phyloP scores from a whole-genome alignment of 2,888 invertebrate species.

The Spatulosminthurus flaviceps region DNA sequence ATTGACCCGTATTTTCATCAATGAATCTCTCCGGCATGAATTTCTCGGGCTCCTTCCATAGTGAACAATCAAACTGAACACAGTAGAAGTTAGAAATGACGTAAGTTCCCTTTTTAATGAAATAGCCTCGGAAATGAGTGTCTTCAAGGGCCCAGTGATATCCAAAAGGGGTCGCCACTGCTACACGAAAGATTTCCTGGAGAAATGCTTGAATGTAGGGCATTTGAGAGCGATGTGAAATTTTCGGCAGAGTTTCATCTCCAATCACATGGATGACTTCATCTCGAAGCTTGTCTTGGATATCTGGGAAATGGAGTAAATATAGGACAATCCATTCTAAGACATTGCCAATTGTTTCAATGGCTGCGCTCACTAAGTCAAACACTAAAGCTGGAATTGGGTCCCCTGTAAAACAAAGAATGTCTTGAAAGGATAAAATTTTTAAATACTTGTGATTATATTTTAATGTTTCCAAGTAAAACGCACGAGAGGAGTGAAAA shows the following conservation, averaged over 20 bases:
- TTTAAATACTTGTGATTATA: no score
- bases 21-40: neutral
- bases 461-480: no score
- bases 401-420: no score
- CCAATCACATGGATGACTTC: neutral
- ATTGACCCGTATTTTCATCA: neutral
- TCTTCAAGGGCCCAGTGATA: neutral
- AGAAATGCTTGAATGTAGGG: neutral
- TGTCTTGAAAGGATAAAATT: no score
- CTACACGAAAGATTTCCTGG: neutral
- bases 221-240: neutral
- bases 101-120: neutral
- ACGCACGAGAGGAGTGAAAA: no score
- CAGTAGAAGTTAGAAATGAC: neutral
- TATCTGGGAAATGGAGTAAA: neutral
- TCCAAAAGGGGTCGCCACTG: neutral
- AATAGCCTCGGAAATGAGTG: neutral
- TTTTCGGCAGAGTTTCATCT: neutral
- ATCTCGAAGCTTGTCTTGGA: neutral
- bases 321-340: slow-evolving; percentile 1
- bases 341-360: neutral
- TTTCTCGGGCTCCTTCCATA: neutral
- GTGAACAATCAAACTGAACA: neutral
- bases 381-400: no score
- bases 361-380: neutral